These are phyloP conservation scores for Hormiphora californensis DNA, from an alignment of 37 sponge, comb jelly and placozoan genomes.

Conservation along the genomic window DNA sequence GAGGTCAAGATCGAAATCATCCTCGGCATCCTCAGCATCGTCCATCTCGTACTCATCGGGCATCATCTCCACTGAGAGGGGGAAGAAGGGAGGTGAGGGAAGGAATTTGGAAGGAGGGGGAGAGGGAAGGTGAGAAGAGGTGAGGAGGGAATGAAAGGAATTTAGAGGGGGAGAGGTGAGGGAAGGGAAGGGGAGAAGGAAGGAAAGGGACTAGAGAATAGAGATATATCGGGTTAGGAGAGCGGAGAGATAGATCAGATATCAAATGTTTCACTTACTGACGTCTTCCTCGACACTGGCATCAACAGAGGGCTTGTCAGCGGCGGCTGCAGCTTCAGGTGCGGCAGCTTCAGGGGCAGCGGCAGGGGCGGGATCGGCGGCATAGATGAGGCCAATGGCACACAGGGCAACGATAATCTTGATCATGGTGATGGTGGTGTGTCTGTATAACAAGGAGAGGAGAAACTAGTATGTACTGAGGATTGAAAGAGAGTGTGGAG, in stretches of 20 bases:
- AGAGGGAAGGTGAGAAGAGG: too few relatives aligned
- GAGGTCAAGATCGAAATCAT: background rate
- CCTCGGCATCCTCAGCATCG: background rate
- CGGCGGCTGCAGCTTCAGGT: too few relatives aligned
- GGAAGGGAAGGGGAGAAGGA: too few relatives aligned
- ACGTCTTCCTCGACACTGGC: background rate
- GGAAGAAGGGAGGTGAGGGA: too few relatives aligned
- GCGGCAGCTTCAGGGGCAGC: background rate
- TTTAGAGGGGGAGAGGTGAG: too few relatives aligned
- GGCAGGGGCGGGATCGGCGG: background rate
- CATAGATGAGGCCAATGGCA: background rate
- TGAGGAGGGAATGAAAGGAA: too few relatives aligned
- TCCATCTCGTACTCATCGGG: background rate
- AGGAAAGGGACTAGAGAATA: too few relatives aligned
- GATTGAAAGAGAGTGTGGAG: too few relatives aligned
- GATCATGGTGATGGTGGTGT: background rate
- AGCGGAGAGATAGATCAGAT: too few relatives aligned
- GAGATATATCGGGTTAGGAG: too few relatives aligned
- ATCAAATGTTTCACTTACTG: too few relatives aligned
- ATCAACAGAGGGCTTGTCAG: background rate
- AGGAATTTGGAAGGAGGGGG: too few relatives aligned
- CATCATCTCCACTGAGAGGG: background rate
- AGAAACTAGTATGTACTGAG: background rate
- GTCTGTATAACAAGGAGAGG: background rate
- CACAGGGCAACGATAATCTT: background rate